phyloP scores from a whole-genome alignment of 2,113 vertebrate species.

The Chaenogobius annularis region DNA sequence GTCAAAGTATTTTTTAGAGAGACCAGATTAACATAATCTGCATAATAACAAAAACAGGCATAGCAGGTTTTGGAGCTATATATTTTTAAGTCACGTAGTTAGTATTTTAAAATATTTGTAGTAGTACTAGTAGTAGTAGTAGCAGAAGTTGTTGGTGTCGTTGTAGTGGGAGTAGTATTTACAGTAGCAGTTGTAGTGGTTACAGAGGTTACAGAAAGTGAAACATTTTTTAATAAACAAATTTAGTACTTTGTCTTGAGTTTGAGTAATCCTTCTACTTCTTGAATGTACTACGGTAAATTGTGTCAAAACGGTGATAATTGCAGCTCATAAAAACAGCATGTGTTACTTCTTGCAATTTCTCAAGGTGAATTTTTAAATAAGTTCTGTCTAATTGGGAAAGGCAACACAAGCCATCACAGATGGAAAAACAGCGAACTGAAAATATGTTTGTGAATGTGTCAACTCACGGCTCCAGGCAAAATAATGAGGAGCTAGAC shows the following conservation, averaged over 20 bases:
- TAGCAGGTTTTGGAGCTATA: background rate
- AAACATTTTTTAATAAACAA: no score
- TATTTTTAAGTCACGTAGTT: background rate
- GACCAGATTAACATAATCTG: conserved; percentile 59
- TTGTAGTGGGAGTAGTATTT: no score
- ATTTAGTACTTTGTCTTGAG: no score
- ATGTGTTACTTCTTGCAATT: background rate
- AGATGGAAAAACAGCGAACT: background rate
- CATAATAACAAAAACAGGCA: conserved; percentile 40
- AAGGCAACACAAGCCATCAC: background rate
- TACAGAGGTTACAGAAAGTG: no score
- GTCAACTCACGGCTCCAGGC: background rate
- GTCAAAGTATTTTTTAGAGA: conserved; percentile 41
- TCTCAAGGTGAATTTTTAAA: background rate
- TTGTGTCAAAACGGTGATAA: background rate
- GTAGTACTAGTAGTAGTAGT: background rate
- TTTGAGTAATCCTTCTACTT: background rate
- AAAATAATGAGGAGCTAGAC: background rate
- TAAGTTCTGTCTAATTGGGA: background rate
- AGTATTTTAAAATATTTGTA: background rate
- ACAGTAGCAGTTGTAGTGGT: no score
- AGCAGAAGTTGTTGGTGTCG: background rate
- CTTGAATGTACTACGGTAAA: background rate
- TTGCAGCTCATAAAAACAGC: background rate
- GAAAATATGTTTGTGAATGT: conserved; percentile 2